Base-by-base conservation (phyloP, 2,113 vertebrate species). In the Solea senegalensis region DNA sequence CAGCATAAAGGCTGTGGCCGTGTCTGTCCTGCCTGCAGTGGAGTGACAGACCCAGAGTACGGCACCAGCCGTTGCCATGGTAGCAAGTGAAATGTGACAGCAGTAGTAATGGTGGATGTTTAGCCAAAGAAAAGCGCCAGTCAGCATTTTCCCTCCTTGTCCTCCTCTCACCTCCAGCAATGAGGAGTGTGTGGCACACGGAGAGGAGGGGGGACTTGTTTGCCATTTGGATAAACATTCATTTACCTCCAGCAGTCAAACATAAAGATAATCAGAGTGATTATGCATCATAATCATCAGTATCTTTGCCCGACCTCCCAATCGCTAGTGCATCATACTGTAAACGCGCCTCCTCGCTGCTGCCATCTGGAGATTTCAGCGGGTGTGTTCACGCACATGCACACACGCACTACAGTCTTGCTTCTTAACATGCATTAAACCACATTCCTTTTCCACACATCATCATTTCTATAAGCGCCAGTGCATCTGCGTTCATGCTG, bases 191-290 rank as follows among this genome's bases (percentile, higher is more conserved):
- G 39, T 69, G 16, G 65, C 58, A 48, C 57, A 4, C 60, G 5
- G 62, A 21, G 57, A 21, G 57, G 67, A 68, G 28, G 48, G 40
- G 1, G 34, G 21, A 2, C 83, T 89, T 87, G 89, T 92, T 92
- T 91, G 86, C 74, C 67, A 49, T 88, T 76, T 82, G 87, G 83
- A 70, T 92, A 91, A 93, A 92, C 86, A 91, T 83, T 92, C 58
- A 89, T 94, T 92, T 92, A 89, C 88, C 82, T 83, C 88, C 87
- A 78, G 86, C 83, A 89, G 73, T 86, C 86, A 88, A 87, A 92
- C 74, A 81, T 90, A 85, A 88, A 90, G 85, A 90, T 91, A 91
- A 93, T 93, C 87, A 92, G 84, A 86, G 83, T 87, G 89, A 92
- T 92, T 90, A 90, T 82, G 75, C 81, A 70, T 86, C 82, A 75